Conservation (phyloP, 2,797 vertebrate species). For the Sebastes hopkinsi region DNA sequence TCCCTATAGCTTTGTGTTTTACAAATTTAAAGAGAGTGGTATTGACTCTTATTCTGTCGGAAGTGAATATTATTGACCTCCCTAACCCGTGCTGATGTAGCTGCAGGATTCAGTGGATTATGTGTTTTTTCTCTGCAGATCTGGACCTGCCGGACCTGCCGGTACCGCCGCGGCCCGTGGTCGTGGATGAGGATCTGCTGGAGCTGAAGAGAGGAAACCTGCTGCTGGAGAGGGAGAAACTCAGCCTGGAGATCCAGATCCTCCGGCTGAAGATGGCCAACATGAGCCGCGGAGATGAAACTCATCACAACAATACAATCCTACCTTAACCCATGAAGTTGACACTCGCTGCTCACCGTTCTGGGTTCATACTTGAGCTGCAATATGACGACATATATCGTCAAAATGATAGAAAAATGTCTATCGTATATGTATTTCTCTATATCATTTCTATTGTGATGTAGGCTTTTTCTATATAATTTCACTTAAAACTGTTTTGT, state of each 20-base stretch:
- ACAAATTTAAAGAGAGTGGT: background rate
- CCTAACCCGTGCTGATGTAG: background rate
- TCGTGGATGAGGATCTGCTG: conserved; percentile 8
- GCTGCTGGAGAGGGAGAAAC: conserved; percentile 67
- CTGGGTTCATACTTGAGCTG: background rate
- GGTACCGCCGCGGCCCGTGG: accelerated
- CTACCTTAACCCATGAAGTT: accelerated
- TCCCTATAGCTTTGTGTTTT: background rate
- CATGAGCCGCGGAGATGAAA: background rate
- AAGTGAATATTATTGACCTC: background rate
- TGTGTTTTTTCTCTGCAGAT: conserved; percentile 1
- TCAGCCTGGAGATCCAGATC: conserved; percentile 61
- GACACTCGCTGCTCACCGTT: background rate
- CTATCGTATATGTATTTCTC: too few species aligned
- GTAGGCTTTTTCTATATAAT: background rate
- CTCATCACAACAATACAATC: background rate
- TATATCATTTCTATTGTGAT: too few species aligned
- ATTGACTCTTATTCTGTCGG: background rate
- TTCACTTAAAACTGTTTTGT: background rate
- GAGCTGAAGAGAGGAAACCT: conserved; percentile 58
- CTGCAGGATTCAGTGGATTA: background rate
- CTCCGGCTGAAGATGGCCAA: conserved; percentile 44
- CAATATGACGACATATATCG: too few species aligned
- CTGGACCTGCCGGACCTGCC: background rate
- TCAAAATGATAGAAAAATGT: too few species aligned